These are phyloP conservation scores for Notarius lentiginosus DNA, from an alignment of 2,113 vertebrate species.

Conservation along the genomic window DNA sequence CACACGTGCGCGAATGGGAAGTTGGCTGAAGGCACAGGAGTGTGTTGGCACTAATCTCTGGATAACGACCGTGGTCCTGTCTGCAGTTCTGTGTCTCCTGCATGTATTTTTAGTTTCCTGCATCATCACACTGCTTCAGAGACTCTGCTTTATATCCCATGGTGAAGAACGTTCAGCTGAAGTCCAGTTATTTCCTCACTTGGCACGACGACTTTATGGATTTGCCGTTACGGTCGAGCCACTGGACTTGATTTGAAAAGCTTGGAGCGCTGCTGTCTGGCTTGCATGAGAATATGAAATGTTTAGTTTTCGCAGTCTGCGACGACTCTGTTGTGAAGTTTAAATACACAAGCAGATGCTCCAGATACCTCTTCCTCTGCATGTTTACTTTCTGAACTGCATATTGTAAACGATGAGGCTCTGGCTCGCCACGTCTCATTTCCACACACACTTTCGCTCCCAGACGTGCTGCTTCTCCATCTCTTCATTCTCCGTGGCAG, in stretches of 20 bases:
- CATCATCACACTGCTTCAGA: neutral
- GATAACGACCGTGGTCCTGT: neutral
- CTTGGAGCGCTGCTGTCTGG: neutral
- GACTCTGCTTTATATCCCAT: neutral
- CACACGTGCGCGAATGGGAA: neutral
- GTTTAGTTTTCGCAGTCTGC: neutral
- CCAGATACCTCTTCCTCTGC: neutral
- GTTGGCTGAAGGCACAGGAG: neutral
- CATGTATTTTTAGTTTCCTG: neutral
- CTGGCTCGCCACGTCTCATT: neutral
- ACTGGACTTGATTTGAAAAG: neutral
- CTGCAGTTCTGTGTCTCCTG: neutral
- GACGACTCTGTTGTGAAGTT: neutral
- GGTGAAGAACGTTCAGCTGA: neutral
- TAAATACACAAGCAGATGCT: neutral
- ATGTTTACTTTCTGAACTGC: neutral
- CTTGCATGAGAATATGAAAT: neutral
- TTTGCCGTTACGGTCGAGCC: neutral
- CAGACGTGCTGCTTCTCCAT: conserved; percentile 13
- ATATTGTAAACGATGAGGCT: neutral
- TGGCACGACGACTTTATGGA: neutral
- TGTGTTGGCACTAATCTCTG: neutral
- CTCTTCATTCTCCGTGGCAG: conserved; percentile 47
- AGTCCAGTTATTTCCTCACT: neutral
- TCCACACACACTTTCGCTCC: neutral